phyloP scores from a whole-genome alignment of 2,113 vertebrate species.

The Apaloderma vittatum region DNA sequence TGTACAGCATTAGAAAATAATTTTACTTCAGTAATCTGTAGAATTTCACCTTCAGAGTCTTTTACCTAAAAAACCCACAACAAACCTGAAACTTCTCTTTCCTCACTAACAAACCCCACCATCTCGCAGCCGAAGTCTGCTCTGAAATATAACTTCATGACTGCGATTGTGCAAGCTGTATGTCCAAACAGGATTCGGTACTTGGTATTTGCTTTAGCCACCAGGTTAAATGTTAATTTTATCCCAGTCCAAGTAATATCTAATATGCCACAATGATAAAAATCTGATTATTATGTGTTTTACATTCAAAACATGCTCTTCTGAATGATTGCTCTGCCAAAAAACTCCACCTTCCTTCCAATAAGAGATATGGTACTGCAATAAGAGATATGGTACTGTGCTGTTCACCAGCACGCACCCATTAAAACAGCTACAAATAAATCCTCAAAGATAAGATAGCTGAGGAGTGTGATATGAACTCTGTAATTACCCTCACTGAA shows the following conservation, averaged over 20 bases:
- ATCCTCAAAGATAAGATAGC: not conserved
- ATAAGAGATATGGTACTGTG: not conserved
- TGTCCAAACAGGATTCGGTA: not conserved
- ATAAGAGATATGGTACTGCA: not conserved
- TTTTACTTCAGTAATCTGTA: not conserved
- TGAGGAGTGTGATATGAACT: not conserved
- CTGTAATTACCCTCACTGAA: not conserved
- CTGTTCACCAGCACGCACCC: not conserved
- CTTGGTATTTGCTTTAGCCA: not conserved
- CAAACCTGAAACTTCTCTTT: not conserved
- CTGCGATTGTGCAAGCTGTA: not conserved
- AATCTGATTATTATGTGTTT: not conserved
- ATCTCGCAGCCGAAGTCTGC: not conserved
- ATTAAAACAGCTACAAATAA: not conserved
- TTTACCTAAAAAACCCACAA: not conserved
- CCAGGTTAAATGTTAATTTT: not conserved
- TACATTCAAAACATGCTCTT: not conserved
- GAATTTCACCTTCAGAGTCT: not conserved
- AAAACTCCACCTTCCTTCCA: not conserved
- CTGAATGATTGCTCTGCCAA: not conserved
- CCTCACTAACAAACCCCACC: not conserved
- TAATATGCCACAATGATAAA: not conserved
- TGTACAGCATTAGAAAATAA: not conserved
- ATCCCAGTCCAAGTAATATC: not conserved
- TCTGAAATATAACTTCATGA: not conserved